Evolutionary conservation across 2,797 vertebrate genomes (phyloP).

Genomic region (Brotula barbata): DNA sequence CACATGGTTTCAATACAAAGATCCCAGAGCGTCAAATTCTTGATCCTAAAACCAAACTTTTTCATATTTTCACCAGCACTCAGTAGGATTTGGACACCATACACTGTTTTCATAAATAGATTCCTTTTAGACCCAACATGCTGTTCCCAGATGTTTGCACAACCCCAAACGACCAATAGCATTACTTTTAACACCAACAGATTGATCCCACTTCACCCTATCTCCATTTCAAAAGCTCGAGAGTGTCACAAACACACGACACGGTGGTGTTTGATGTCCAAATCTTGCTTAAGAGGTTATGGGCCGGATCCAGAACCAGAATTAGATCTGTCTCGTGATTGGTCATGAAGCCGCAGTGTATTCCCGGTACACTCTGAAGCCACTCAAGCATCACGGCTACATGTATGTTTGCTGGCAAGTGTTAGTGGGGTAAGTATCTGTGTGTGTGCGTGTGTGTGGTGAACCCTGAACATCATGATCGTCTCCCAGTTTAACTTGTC

Average conservation of each 20-base stretch:
- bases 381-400: not conserved
- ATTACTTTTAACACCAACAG: not conserved
- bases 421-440: not conserved
- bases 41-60: conserved; percentile 19
- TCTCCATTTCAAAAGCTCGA: conserved; percentile 12
- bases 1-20: conserved; percentile 26
- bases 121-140: conserved; percentile 17
- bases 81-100: conserved; percentile 22
- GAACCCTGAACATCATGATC: conserved; percentile 13
- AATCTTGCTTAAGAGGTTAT: not conserved
- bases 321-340: not conserved
- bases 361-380: not conserved
- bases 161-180: conserved; percentile 9
- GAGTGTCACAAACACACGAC: not conserved
- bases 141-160: conserved; percentile 43
- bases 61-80: conserved; percentile 5
- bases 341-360: not conserved
- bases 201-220: conserved; percentile 10
- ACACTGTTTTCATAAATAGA: conserved; percentile 27
- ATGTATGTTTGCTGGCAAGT: conserved; percentile 2
- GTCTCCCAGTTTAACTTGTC: conserved; percentile 54
- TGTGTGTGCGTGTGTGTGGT: conserved; percentile 7
- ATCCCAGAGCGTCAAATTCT: conserved; percentile 23
- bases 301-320: not conserved
- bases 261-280: not conserved